These are phyloP conservation scores for Eilema sororculum DNA, from an alignment of 2,888 invertebrate species.

Conservation along the genomic window DNA sequence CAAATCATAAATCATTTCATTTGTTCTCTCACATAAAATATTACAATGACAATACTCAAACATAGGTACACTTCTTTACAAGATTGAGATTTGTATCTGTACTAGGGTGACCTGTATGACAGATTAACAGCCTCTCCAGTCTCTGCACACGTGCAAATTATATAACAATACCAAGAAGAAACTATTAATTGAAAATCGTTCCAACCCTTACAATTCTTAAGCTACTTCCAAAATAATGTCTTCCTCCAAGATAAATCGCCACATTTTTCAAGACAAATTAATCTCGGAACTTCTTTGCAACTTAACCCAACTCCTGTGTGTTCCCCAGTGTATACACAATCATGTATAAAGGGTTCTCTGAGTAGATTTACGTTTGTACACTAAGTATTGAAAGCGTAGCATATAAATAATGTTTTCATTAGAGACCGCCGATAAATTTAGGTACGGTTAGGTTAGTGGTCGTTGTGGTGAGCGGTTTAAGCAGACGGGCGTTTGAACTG, in stretches of 20 bases:
- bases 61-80: too few species aligned
- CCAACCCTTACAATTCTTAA: neutral
- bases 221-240: neutral
- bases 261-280: conserved; percentile 18
- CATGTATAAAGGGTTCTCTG: conserved; percentile 30
- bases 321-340: conserved; percentile 23
- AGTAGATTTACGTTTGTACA: conserved; percentile 34
- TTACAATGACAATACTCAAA: too few species aligned
- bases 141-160: too few species aligned
- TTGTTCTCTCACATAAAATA: too few species aligned
- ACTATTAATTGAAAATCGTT: neutral
- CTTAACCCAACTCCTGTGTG: conserved; percentile 19
- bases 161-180: neutral
- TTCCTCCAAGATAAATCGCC: neutral
- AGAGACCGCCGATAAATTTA: conserved; percentile 60
- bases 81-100: too few species aligned
- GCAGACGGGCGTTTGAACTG: conserved; percentile 24
- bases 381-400: conserved; percentile 26
- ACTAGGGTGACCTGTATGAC: too few species aligned
- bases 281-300: conserved; percentile 9
- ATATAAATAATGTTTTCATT: conserved; percentile 68
- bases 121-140: too few species aligned
- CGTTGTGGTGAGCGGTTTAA: conserved; percentile 8
- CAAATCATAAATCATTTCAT: too few species aligned
- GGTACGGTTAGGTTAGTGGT: conserved; percentile 28